Evolutionary conservation across 2,888 invertebrate genomes (phyloP), one percentile per base, ranked within the genome.

Genomic region (Brachyptera risi): DNA sequence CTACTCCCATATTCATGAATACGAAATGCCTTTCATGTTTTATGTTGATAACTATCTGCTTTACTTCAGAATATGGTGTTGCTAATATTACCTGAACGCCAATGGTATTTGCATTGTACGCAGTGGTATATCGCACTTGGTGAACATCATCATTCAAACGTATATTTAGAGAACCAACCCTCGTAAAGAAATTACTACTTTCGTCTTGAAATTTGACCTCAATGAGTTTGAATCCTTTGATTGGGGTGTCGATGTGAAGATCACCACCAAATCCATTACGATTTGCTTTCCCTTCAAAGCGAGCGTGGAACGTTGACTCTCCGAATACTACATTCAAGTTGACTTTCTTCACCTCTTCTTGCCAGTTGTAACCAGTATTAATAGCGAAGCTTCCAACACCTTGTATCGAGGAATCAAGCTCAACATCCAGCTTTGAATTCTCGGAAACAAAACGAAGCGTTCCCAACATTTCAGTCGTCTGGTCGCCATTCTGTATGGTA

Each of bases 351-450:
- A 37, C 42, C 24, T 40, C 11, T 13, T 54, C n/a, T 3, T 44
- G 23, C 35, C 60, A 40, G 40, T 60, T 40, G 57, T 63, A 63
- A 15, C 60, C 56, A 37, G 62, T 61, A 38, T 64, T 63, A 19
- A 63, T 21, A 2, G 49, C n/a, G 7, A 66, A 54, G 31, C 60
- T 50, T 31, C 59, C 44, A 2, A 49, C 13, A 13, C 56, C 63
- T n/a, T 66, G 59, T n/a, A 44, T 13, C 13, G 63, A 61, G 3
- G 63, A 60, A n/a, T 38, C 37, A n/a, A 65, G 27, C n/a, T 50
- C 21, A 3, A 65, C 21, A n/a, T 62, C 60, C 17, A 54, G 26
- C 27, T 61, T 57, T 17, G 21, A 35, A 13, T 65, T 26, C n/a
- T 49, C 56, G 19, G 47, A 15, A 2, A 35, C 37, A 23, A 56